phyloP scores from a whole-genome alignment of 2,797 vertebrate species.

The Ceryle rudis region DNA sequence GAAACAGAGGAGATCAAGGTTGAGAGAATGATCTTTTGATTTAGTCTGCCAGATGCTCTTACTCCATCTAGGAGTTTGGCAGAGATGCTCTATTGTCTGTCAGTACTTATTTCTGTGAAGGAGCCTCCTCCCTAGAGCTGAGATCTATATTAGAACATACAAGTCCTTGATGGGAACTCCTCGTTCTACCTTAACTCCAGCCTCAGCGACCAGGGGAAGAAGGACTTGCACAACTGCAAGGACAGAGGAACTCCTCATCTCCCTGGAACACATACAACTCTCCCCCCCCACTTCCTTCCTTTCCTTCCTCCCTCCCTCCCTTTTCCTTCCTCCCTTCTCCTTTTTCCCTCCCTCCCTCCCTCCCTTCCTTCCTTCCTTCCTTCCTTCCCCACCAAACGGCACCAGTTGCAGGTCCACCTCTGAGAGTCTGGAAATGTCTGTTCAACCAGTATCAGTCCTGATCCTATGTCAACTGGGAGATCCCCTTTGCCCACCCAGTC shows the following conservation, averaged over 20 bases:
- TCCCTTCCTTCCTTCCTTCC: neutral
- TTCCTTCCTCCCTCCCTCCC: neutral
- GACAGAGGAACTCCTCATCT: neutral
- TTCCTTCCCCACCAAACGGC: neutral
- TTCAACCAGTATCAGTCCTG: neutral
- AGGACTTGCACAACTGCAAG: neutral
- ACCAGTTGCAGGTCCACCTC: neutral
- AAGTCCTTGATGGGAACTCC: neutral
- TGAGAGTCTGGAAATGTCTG: neutral
- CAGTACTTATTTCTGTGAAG: neutral
- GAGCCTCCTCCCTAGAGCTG: neutral
- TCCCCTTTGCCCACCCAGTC: neutral
- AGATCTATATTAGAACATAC: fast-evolving
- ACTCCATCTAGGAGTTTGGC: neutral
- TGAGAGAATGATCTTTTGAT: neutral
- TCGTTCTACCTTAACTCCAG: neutral
- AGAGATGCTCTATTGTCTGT: neutral
- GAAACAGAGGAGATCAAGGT: neutral
- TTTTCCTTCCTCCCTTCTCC: neutral
- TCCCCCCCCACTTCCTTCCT: neutral
- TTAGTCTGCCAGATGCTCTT: neutral
- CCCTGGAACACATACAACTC: too few relatives aligned
- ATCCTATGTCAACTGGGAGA: neutral
- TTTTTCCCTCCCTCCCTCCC: too few relatives aligned
- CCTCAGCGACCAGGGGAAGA: neutral